Conservation (phyloP, 2,888 invertebrate genomes). For the Carcina quercana region DNA sequence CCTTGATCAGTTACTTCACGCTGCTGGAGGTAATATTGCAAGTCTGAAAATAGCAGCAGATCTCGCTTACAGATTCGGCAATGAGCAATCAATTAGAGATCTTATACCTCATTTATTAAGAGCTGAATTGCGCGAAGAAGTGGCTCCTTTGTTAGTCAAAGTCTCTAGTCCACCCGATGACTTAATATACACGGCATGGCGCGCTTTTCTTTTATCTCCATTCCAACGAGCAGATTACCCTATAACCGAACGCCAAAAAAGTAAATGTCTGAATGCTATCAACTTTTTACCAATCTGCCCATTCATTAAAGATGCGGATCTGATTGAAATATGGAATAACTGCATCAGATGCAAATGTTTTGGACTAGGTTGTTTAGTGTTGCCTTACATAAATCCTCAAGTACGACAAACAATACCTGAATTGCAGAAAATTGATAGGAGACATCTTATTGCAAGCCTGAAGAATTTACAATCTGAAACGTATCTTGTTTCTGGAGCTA, state of each 20-base stretch:
- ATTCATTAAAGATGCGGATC: conserved; percentile 56
- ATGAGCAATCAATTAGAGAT: conserved; percentile 34
- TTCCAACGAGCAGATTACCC: conserved; percentile 66
- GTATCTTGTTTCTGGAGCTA: conserved; percentile 60
- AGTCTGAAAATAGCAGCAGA: conserved; percentile 49
- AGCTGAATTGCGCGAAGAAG: conserved; percentile 48
- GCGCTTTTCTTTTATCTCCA: conserved; percentile 53
- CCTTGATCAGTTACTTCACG: conserved; percentile 51
- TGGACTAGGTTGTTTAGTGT: conserved; percentile 57
- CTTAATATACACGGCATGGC: conserved; percentile 53
- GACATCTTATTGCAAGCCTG: conserved; percentile 57
- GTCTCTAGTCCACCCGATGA: conserved; percentile 43
- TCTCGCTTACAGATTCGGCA: conserved; percentile 46
- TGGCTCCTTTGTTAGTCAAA: conserved; percentile 54
- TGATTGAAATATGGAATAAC: conserved; percentile 63
- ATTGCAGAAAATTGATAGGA: conserved; percentile 57
- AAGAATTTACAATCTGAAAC: conserved; percentile 63
- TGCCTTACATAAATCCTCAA: conserved; percentile 59
- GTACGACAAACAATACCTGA: conserved; percentile 48
- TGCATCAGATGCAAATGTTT: conserved; percentile 58
- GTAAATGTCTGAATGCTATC: conserved; percentile 54
- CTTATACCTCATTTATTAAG: conserved; percentile 46
- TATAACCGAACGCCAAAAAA: conserved; percentile 59
- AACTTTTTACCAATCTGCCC: conserved; percentile 63
- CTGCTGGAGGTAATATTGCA: conserved; percentile 42